Evolutionary conservation across 2,113 vertebrate species (phyloP).

Genomic region (Esox niger): DNA sequence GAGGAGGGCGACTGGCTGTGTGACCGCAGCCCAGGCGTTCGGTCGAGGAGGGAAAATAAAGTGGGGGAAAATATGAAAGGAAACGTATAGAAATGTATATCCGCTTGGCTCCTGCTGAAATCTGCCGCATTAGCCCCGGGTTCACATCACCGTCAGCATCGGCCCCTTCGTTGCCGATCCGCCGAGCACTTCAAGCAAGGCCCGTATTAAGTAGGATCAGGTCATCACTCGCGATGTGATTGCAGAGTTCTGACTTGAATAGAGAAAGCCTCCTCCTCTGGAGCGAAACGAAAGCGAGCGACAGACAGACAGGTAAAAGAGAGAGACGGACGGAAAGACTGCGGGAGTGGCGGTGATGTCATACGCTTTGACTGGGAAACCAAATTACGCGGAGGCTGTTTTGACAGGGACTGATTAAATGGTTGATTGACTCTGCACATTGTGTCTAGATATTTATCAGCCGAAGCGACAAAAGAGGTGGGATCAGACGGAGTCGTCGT

Average conservation of each 20-base stretch:
- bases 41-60: conserved; percentile 10
- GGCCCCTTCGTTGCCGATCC: conserved; percentile 47
- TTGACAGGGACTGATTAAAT: conserved; percentile 2
- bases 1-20: conserved; percentile 30
- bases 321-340: background rate
- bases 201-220: conserved; percentile 55
- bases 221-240: conserved; percentile 53
- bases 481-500: background rate
- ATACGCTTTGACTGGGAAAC: conserved; percentile 2
- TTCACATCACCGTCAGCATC: conserved; percentile 14
- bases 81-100: background rate
- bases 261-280: conserved; percentile 34
- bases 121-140: conserved; percentile 33
- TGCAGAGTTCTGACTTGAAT: conserved; percentile 51
- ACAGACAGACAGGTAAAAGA: background rate
- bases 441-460: background rate
- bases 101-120: conserved; percentile 16
- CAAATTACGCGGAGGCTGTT: background rate
- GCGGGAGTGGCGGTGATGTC: conserved; percentile 8
- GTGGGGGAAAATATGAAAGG: background rate
- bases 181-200: conserved; percentile 41
- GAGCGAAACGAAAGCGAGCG: background rate
- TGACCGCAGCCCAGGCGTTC: conserved; percentile 29
- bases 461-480: background rate
- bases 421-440: background rate